Evolutionary conservation across 2,888 invertebrate genomes (phyloP).

Genomic region (Acronicta alni): DNA sequence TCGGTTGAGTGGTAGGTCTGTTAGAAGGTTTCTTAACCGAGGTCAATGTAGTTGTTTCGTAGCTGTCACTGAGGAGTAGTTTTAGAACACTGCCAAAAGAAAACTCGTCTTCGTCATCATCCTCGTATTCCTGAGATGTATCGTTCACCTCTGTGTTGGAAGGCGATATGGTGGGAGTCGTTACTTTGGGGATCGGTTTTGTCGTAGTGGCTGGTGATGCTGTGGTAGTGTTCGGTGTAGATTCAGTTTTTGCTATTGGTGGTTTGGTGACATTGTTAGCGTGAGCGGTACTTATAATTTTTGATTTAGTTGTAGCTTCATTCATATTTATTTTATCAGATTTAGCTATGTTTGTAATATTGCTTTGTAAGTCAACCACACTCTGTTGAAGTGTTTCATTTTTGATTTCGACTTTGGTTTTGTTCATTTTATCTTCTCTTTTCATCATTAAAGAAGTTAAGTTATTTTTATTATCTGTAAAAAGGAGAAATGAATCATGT

Average conservation of each 20-base stretch:
- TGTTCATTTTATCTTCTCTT: slow-evolving; percentile 51
- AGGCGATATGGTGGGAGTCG: slow-evolving; percentile 35
- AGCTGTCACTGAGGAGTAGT: slow-evolving; percentile 88
- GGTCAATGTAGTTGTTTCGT: slow-evolving; percentile 72
- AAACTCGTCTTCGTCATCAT: slow-evolving; percentile 84
- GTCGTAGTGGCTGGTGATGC: slow-evolving; percentile 41
- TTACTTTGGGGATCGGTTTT: slow-evolving; percentile 25
- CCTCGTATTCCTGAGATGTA: slow-evolving; percentile 75
- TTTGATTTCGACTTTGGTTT: slow-evolving; percentile 10
- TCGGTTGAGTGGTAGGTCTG: slow-evolving; percentile 39
- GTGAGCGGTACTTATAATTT: not conserved
- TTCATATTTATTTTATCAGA: slow-evolving; percentile 2
- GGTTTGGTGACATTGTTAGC: slow-evolving; percentile 13
- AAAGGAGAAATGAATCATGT: not conserved
- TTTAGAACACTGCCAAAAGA: slow-evolving; percentile 91
- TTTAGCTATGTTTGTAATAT: slow-evolving; percentile 2
- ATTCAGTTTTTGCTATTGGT: slow-evolving; percentile 29
- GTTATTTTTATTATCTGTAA: slow-evolving; percentile 69
- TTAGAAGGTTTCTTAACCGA: slow-evolving; percentile 35
- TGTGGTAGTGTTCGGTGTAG: slow-evolving; percentile 39
- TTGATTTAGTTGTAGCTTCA: not conserved
- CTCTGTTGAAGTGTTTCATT: not conserved
- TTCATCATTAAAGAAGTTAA: slow-evolving; percentile 53
- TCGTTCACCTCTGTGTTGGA: slow-evolving; percentile 66
- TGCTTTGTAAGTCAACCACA: not conserved